Evolutionary conservation across 35 echinoderm and acorn worm genomes (phyloP).

Genomic region (Anneissia japonica): DNA sequence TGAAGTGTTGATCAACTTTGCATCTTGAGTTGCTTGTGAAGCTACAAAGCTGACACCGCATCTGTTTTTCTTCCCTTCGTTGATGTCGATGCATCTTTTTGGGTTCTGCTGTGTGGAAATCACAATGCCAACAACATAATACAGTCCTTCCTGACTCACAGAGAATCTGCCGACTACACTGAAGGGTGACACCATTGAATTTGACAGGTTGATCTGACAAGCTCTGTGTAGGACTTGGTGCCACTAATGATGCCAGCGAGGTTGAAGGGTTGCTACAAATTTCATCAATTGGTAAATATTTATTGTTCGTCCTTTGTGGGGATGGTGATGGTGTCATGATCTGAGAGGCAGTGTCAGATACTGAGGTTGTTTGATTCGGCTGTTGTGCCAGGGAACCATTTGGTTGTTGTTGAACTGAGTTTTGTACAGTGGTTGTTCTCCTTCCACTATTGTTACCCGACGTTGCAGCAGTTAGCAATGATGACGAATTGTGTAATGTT

Average conservation of each 20-base stretch:
- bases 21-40: slow-evolving; percentile 67
- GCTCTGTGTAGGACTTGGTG: not conserved
- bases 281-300: not conserved
- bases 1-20: slow-evolving; percentile 87
- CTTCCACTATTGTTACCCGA: not conserved
- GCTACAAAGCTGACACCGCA: slow-evolving; percentile 89
- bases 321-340: slow-evolving; percentile 34
- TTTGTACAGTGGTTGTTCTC: not conserved
- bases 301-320: not conserved
- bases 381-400: not conserved
- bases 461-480: not conserved
- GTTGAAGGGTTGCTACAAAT: not conserved
- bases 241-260: not conserved
- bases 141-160: slow-evolving; percentile 91
- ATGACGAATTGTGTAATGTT: not conserved
- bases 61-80: slow-evolving; percentile 59
- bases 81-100: slow-evolving; percentile 97
- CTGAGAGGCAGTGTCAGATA: not conserved
- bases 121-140: slow-evolving; percentile 91
- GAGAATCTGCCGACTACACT: slow-evolving; percentile 91
- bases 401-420: not conserved
- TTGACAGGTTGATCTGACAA: slow-evolving; percentile 73
- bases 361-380: not conserved
- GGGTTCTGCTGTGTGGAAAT: slow-evolving; percentile 96
- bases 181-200: slow-evolving; percentile 66